Percentiles rank a stretch among this genome's conserved stretches.
These are phyloP conservation scores for Petromus typicus DNA, from an alignment of 2,113 vertebrate genomes.

Conservation along the genomic window DNA sequence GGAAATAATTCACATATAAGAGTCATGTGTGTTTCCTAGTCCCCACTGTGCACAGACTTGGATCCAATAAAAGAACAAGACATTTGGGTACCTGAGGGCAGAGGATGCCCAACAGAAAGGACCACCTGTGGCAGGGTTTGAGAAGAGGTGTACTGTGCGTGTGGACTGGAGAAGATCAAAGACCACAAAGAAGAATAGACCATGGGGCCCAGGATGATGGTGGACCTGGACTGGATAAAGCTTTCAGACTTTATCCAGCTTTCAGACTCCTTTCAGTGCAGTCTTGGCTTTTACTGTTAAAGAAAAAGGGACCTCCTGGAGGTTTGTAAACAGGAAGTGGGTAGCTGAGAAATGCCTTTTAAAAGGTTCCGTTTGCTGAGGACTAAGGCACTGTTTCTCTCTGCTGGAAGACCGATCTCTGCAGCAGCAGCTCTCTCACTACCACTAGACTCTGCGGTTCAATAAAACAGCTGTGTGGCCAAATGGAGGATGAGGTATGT, in stretches of 20 bases:
- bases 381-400: neutral
- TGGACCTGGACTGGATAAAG: fast-evolving
- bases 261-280: neutral
- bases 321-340: neutral
- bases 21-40: neutral
- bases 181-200: neutral
- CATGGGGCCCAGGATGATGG: neutral
- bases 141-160: too few species aligned
- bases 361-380: neutral
- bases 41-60: neutral
- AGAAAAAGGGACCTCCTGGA: neutral
- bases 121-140: too few species aligned
- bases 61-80: neutral
- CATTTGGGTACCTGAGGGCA: neutral
- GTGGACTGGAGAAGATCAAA: neutral
- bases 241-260: neutral
- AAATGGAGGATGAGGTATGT: neutral
- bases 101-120: neutral
- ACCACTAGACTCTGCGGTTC: neutral
- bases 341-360: neutral
- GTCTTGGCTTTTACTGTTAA: neutral
- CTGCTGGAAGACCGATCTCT: neutral
- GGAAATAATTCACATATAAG: neutral
- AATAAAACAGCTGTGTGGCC: neutral
- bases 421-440: neutral